These are phyloP conservation scores for Vandiemenella viatica DNA, from an alignment of 2,888 invertebrate genomes.

Conservation along the genomic window DNA sequence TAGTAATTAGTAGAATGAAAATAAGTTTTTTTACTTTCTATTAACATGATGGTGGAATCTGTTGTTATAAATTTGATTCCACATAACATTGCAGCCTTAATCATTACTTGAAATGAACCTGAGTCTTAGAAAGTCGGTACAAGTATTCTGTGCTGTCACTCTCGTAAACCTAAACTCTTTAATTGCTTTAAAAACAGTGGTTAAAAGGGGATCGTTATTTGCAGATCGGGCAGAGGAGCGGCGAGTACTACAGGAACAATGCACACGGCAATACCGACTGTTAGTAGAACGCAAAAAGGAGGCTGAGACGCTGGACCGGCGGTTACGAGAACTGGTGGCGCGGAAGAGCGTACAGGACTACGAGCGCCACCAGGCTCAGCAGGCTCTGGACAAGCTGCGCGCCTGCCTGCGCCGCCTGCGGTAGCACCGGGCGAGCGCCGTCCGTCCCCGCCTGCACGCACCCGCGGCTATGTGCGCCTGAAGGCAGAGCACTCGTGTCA, in stretches of 20 bases:
- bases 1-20: no score
- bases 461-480: not conserved
- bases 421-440: conserved; percentile 8
- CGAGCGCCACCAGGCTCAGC: conserved; percentile 15
- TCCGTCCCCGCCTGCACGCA: not conserved
- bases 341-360: conserved; percentile 14
- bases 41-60: no score
- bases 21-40: no score
- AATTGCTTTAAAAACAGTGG: no score
- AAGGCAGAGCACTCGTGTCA: not conserved
- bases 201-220: no score
- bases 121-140: no score
- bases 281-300: conserved; percentile 13
- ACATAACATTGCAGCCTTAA: no score
- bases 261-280: conserved; percentile 26
- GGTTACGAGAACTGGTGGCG: conserved; percentile 13
- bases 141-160: no score
- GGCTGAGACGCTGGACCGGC: conserved; percentile 14
- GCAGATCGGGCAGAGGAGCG: conserved; percentile 25
- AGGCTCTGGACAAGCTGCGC: conserved; percentile 16
- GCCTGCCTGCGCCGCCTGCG: conserved; percentile 11
- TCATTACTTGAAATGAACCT: no score
- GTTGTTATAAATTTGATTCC: no score
- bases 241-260: conserved; percentile 31
- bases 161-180: no score